phyloP scores from a whole-genome alignment of 1,140 invertebrate genomes.

The Phocides pigmalion region DNA sequence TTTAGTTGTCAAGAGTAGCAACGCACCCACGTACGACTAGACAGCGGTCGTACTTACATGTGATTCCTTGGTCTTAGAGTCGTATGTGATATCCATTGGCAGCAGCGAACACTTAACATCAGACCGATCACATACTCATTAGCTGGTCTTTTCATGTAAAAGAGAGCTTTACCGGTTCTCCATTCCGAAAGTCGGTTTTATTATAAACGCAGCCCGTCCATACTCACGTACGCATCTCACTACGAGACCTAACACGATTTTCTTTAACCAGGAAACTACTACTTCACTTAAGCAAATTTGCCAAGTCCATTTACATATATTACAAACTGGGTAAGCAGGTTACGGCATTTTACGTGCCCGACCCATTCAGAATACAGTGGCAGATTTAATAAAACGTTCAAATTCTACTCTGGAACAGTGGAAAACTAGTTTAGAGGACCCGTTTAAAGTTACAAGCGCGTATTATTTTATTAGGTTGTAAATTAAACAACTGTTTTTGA shows the following conservation, averaged over 20 bases:
- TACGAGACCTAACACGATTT: slow-evolving; percentile 6
- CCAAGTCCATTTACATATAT: slow-evolving; percentile 26
- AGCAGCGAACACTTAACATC: too few relatives aligned
- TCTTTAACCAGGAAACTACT: slow-evolving; percentile 15
- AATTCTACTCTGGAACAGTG: not conserved
- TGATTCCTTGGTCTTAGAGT: too few relatives aligned
- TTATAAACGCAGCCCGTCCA: not conserved
- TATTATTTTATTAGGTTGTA: slow-evolving; percentile 31
- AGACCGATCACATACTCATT: too few relatives aligned
- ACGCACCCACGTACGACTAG: too few relatives aligned
- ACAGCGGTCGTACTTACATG: too few relatives aligned
- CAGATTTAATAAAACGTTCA: slow-evolving; percentile 32
- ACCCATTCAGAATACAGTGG: slow-evolving; percentile 25
- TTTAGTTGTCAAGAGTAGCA: too few relatives aligned
- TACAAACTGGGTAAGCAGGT: slow-evolving; percentile 28
- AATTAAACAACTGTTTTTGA: slow-evolving; percentile 23
- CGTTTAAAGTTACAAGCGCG: slow-evolving; percentile 24
- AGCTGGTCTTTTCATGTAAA: too few relatives aligned
- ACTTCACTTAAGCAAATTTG: slow-evolving; percentile 26
- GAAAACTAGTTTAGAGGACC: slow-evolving; percentile 20
- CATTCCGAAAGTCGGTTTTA: not conserved
- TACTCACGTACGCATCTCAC: not conserved
- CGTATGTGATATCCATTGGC: too few relatives aligned
- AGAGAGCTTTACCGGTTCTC: too few relatives aligned
- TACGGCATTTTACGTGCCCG: slow-evolving; percentile 27